Conservation (phyloP, 2,113 vertebrate genomes). For the Perognathus longimembris region DNA sequence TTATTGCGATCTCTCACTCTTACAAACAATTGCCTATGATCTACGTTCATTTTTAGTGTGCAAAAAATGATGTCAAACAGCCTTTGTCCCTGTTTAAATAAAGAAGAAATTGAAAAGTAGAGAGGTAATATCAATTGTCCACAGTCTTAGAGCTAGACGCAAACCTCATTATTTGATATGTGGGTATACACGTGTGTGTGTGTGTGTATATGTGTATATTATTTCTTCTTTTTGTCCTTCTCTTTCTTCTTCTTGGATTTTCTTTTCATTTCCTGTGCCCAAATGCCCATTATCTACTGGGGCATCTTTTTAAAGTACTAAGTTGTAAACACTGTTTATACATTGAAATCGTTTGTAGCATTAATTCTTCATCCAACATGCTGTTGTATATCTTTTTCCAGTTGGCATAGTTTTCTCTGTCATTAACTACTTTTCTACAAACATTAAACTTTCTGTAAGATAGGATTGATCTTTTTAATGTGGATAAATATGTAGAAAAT, state of each 20-base stretch:
- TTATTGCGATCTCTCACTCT: not conserved
- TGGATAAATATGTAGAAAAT: conserved; percentile 17
- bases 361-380: not conserved
- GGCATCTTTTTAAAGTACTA: too few relatives aligned
- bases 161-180: not conserved
- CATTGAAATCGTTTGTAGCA: not conserved
- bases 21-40: not conserved
- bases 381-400: not conserved
- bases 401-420: conserved; percentile 12
- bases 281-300: too few relatives aligned
- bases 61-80: not conserved
- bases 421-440: conserved; percentile 31
- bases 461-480: conserved; percentile 45
- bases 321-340: not conserved
- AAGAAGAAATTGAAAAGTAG: not conserved
- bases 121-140: fast-evolving
- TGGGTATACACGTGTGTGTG: too few relatives aligned
- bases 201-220: too few relatives aligned
- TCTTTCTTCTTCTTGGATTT: too few relatives aligned
- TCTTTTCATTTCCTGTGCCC: too few relatives aligned
- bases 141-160: not conserved
- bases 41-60: not conserved
- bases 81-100: not conserved
- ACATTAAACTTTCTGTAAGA: conserved; percentile 47
- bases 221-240: too few relatives aligned